Evolutionary conservation across 2,888 invertebrate species (phyloP).

Genomic region (Scaptomyza cyrtandrae): DNA sequence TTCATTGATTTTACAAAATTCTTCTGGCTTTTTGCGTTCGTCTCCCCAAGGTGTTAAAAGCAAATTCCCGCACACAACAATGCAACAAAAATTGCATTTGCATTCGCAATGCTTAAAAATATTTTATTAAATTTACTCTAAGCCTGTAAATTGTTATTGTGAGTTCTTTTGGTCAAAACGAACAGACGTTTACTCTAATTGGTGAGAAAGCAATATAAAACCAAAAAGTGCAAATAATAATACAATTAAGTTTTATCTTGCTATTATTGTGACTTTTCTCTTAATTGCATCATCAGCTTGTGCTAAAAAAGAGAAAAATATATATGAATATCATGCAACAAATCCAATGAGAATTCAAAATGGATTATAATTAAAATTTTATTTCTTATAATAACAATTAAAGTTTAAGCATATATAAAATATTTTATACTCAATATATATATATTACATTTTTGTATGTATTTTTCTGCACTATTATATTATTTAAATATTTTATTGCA

Average conservation of each 20-base stretch:
- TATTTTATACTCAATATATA: no score
- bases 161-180: not conserved
- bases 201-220: not conserved
- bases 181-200: slow-evolving; percentile 4
- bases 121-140: slow-evolving; percentile 35
- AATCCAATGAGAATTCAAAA: no score
- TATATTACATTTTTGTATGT: no score
- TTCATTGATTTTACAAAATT: slow-evolving; percentile 56
- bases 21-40: slow-evolving; percentile 34
- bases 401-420: no score
- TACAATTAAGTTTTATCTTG: not conserved
- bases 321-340: not conserved
- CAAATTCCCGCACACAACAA: slow-evolving; percentile 36
- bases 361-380: not conserved
- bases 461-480: no score
- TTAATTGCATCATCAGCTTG: not conserved
- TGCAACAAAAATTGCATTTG: slow-evolving; percentile 23
- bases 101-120: slow-evolving; percentile 10
- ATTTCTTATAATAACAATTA: no score
- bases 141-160: no score
- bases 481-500: no score
- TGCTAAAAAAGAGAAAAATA: not conserved
- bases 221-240: not conserved
- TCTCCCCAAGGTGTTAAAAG: slow-evolving; percentile 42
- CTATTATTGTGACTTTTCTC: not conserved